Evolutionary conservation across 2,888 invertebrate species (phyloP).

Genomic region (Eilema sororculum): DNA sequence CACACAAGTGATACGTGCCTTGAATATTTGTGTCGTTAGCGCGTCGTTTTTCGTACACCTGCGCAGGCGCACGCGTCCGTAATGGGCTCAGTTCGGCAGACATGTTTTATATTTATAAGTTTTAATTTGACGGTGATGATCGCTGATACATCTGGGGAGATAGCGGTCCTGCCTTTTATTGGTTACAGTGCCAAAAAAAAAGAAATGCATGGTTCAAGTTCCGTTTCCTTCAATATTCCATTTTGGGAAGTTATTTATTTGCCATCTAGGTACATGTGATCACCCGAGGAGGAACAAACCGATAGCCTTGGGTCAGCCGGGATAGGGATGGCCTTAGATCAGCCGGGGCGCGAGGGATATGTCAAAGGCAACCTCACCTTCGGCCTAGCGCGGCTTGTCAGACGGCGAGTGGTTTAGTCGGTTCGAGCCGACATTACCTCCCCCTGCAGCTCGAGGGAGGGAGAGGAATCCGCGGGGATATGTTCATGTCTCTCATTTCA

Average conservation of each 20-base stretch:
- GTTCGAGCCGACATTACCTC: too few species aligned
- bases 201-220: neutral
- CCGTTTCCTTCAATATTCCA: neutral
- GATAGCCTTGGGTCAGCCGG: too few species aligned
- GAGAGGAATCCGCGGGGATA: too few species aligned
- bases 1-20: slow-evolving; percentile 46
- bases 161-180: neutral
- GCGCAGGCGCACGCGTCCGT: slow-evolving; percentile 42
- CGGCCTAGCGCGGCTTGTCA: too few species aligned
- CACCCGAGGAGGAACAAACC: too few species aligned
- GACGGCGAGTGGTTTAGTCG: too few species aligned
- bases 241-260: neutral
- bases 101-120: slow-evolving; percentile 19
- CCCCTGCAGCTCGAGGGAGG: too few species aligned
- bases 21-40: slow-evolving; percentile 35
- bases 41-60: slow-evolving; percentile 33
- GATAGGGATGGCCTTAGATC: too few species aligned
- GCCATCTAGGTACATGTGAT: too few species aligned
- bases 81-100: slow-evolving; percentile 19
- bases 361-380: too few species aligned
- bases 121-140: slow-evolving; percentile 10
- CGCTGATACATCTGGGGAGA: neutral
- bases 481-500: too few species aligned
- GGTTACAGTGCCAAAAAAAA: neutral
- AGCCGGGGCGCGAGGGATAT: too few species aligned